Conservation (phyloP, 2,797 vertebrate genomes). For the Pachyuromys duprasi region DNA sequence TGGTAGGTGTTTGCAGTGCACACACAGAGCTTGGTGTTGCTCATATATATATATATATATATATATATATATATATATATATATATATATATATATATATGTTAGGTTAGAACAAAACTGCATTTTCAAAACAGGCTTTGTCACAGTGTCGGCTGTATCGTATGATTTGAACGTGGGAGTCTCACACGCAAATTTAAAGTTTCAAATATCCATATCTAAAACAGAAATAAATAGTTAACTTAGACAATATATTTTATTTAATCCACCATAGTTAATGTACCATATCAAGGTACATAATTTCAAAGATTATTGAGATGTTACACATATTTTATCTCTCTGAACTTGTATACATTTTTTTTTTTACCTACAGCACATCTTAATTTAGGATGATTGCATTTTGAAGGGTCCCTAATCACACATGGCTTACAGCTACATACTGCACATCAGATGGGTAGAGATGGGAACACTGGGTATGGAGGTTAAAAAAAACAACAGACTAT, state of each 20-base stretch:
- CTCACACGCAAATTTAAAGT: neutral
- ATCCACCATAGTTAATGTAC: neutral
- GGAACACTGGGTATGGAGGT: neutral
- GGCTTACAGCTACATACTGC: neutral
- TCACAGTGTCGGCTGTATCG: neutral
- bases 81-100: neutral
- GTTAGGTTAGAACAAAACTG: neutral
- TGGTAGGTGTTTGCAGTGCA: neutral
- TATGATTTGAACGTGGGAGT: neutral
- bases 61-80: too few relatives aligned
- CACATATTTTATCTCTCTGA: neutral
- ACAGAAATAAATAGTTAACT: neutral
- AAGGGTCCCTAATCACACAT: neutral
- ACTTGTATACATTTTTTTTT: neutral
- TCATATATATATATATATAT: too few relatives aligned
- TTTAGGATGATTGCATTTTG: neutral
- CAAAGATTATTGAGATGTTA: neutral
- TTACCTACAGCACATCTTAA: neutral
- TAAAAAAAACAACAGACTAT: neutral
- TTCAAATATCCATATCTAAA: neutral
- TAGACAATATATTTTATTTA: neutral
- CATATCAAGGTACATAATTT: neutral
- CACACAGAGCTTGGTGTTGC: too few relatives aligned
- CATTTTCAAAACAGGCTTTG: neutral
- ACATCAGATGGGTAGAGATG: neutral